Evolutionary conservation across 2,113 vertebrate species (phyloP).

Genomic region (Vidua chalybeata): DNA sequence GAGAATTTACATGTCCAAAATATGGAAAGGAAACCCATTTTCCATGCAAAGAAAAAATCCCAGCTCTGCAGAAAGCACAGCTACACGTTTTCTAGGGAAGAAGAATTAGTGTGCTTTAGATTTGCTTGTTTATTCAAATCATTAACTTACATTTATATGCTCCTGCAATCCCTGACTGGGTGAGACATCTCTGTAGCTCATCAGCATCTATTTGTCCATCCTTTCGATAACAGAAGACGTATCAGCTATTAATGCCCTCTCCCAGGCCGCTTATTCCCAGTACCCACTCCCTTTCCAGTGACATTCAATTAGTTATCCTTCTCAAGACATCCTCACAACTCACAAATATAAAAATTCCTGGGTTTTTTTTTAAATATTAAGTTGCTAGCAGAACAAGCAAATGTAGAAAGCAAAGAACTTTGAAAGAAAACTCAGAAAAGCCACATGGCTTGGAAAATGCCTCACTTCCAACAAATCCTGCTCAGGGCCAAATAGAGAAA

Average conservation of each 20-base stretch:
- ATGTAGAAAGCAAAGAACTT: neutral
- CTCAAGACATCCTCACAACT: neutral
- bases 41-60: neutral
- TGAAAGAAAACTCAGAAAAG: neutral
- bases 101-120: neutral
- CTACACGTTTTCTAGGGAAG: neutral
- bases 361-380: neutral
- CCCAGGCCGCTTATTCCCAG: conserved; percentile 6
- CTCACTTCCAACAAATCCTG: neutral
- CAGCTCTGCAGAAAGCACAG: neutral
- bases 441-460: neutral
- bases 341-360: neutral
- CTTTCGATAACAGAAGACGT: conserved; percentile 67
- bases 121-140: neutral
- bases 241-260: conserved; percentile 15
- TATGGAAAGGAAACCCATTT: neutral
- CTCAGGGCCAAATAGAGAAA: neutral
- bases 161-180: conserved; percentile 86
- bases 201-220: conserved; percentile 93
- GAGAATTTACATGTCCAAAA: neutral
- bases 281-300: neutral
- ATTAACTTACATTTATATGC: conserved; percentile 86
- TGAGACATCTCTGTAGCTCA: conserved; percentile 91
- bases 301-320: neutral
- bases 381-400: neutral